These are phyloP conservation scores for Trachops cirrhosus DNA, from an alignment of 2,797 vertebrate genomes.

Conservation along the genomic window DNA sequence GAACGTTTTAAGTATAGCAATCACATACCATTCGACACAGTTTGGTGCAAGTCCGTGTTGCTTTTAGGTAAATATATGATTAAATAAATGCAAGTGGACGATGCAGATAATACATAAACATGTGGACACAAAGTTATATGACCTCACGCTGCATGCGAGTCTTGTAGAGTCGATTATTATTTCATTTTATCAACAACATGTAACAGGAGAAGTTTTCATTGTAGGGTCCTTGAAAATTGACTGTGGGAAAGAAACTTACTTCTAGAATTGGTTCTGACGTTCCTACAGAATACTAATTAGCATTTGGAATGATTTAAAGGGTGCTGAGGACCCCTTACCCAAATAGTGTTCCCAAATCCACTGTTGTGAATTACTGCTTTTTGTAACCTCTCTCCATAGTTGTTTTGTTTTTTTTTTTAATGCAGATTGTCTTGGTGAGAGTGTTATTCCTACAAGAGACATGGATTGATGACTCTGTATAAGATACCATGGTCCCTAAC, in stretches of 20 bases:
- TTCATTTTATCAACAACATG: conserved; percentile 51
- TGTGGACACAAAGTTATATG: conserved; percentile 19
- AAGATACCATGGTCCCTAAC: not conserved
- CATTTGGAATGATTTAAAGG: conserved; percentile 36
- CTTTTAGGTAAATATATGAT: conserved; percentile 52
- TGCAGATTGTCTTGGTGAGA: not conserved
- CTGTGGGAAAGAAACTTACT: conserved; percentile 44
- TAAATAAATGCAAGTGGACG: conserved; percentile 56
- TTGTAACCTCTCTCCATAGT: not conserved
- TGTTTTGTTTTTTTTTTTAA: not conserved
- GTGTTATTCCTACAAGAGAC: not conserved
- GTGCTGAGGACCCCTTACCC: not conserved
- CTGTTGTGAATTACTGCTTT: not conserved
- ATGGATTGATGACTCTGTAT: not conserved
- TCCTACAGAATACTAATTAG: conserved; percentile 35
- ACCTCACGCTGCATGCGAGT: not conserved
- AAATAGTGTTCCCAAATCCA: not conserved
- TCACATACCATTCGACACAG: conserved; percentile 53
- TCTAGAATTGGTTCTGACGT: conserved; percentile 29
- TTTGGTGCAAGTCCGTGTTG: conserved; percentile 34
- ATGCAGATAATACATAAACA: conserved; percentile 3
- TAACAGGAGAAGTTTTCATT: not conserved
- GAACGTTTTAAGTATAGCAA: conserved; percentile 57
- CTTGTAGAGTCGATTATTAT: conserved; percentile 49
- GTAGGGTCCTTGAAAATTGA: conserved; percentile 34